Conservation (phyloP, 1,140 invertebrate genomes). For the Eurosta solidaginis region DNA sequence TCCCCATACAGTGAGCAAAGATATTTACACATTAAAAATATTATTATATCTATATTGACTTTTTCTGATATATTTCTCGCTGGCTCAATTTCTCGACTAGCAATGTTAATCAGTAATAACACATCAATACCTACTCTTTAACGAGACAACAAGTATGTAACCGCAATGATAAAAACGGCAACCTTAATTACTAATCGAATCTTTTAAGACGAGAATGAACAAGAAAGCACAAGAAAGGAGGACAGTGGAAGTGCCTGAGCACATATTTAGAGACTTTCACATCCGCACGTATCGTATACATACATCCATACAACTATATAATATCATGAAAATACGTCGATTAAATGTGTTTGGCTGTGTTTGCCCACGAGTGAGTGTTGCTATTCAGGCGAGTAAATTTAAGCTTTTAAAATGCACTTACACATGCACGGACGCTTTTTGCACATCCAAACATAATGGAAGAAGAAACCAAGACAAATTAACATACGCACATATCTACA, state of each 20-base stretch:
- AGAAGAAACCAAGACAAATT: too few species aligned
- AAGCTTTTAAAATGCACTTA: slow-evolving; percentile 18
- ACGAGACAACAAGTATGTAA: too few species aligned
- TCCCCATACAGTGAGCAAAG: too few species aligned
- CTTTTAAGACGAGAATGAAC: neutral
- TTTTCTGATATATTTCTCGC: too few species aligned
- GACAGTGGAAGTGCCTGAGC: neutral
- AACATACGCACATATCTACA: neutral
- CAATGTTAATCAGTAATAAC: too few species aligned
- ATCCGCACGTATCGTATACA: neutral
- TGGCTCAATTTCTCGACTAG: too few species aligned
- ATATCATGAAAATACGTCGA: too few species aligned
- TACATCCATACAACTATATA: neutral
- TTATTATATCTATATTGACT: too few species aligned
- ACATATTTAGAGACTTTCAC: neutral
- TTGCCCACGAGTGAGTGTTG: neutral
- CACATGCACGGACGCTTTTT: too few species aligned
- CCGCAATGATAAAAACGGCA: neutral
- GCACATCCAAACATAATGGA: neutral
- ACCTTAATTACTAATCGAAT: neutral
- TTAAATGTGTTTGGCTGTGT: too few species aligned
- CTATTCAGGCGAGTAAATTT: neutral
- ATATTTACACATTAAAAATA: too few species aligned
- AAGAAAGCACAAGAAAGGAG: neutral
- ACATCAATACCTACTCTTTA: too few species aligned